Base-by-base conservation (phyloP, 1,140 invertebrate species). In the Drosophila carrolli region DNA sequence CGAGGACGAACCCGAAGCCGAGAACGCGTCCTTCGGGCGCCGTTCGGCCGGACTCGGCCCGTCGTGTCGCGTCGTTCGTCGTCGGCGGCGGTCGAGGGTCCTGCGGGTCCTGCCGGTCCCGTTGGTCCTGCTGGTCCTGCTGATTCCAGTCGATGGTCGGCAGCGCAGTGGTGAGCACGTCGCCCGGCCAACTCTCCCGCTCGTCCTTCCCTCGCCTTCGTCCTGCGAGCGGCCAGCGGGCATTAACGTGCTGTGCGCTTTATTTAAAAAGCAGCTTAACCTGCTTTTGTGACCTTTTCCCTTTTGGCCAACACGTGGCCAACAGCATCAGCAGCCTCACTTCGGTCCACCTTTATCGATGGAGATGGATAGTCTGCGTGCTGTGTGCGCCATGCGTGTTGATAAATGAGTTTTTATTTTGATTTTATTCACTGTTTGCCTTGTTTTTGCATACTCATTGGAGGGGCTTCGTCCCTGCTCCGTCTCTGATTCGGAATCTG, bases 401-500 rank as follows among this genome's bases (percentile, higher is more conserved):
- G 82, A 82, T 86, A 86, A 88, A 86, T 86, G 82, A 88, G 78
- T 88, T 86, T 85, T 88, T 82, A 88, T 88, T 86, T 86, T 88
- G 83, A 86, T 82, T 85, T 85, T 78, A 86, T 81, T 81, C 67
- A 86, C 78, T 88, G 78, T 78, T 85, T 81, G 77, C 78, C 75
- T 70, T 72, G 62, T 63, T 88, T 86, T 62, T 73, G 78, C 78
- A 84, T 85, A 72, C 67, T 70, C 56, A 75, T 75, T 75, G 40
- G 51, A 23, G 44, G 50, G 40, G 19, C 48, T 50, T 19, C n/a
- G 54, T 29, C 11, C n/a, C 23, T 14, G 62, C 58, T 47, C 1
- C n/a, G 44, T 35, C 23, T 40, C 11, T 4, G 32, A 38, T 27
- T 59, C 16, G 14, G n/a, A 54, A 47, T 54, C 13, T 8, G 27